Percentiles rank a stretch among this genome's conserved stretches.
Conservation (phyloP, 2,113 vertebrate genomes). For the Misgurnus mizolepis region DNA sequence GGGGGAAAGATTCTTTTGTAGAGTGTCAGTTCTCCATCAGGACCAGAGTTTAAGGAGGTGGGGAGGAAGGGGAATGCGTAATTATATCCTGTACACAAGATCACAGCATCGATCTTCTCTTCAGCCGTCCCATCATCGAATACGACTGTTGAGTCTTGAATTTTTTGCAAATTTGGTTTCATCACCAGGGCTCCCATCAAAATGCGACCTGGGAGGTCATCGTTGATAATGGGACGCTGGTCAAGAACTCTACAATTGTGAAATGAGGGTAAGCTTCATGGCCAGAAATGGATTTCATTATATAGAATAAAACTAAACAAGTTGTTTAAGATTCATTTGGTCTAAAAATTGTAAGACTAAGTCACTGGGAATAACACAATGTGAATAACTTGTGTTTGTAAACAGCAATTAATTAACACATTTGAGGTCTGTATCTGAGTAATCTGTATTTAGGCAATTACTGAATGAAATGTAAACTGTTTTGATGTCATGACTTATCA, state of each 20-base stretch:
- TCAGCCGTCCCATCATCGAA: conserved; percentile 84
- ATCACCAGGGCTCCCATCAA: conserved; percentile 79
- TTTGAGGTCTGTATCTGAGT: no score
- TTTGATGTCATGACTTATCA: no score
- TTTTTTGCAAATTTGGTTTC: conserved; percentile 79
- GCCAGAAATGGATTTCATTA: not conserved
- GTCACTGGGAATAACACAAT: no score
- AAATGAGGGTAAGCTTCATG: not conserved
- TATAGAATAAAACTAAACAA: not conserved
- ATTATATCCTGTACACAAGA: conserved; percentile 90
- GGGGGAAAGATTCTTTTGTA: conserved; percentile 84
- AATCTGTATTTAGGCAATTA: no score
- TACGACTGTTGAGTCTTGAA: conserved; percentile 75
- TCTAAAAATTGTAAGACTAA: no score
- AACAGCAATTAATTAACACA: no score
- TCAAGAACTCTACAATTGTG: conserved; percentile 66
- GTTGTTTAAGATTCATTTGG: not conserved
- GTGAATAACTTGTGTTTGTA: no score
- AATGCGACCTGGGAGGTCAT: conserved; percentile 85
- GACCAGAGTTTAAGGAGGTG: conserved; percentile 65
- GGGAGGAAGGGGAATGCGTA: conserved; percentile 83
- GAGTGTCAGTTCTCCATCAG: conserved; percentile 71
- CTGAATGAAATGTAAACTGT: no score
- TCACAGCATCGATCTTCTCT: conserved; percentile 76
- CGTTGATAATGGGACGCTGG: conserved; percentile 74